Evolutionary conservation across 2,888 invertebrate genomes (phyloP).

Genomic region (Scaptodrosophila latifasciaeformis): DNA sequence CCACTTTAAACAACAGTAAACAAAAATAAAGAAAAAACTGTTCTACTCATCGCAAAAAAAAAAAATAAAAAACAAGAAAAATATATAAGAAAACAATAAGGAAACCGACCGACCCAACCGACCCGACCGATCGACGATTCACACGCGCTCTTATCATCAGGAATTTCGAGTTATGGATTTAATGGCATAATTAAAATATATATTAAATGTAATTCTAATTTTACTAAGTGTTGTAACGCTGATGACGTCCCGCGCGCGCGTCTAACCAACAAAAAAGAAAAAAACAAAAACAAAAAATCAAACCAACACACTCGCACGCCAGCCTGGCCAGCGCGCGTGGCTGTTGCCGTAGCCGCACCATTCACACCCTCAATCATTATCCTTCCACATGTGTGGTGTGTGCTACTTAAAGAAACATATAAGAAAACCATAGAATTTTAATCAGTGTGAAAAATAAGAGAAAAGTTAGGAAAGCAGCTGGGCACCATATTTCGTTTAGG

Average conservation of each 20-base stretch:
- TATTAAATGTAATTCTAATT: constrained; percentile 67
- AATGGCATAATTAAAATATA: constrained; percentile 41
- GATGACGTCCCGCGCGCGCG: constrained; percentile 62
- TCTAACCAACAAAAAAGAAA: too few relatives aligned
- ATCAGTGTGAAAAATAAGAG: constrained; percentile 9
- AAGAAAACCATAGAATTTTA: constrained; percentile 6
- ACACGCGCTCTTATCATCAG: constrained; percentile 57
- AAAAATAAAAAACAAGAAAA: constrained; percentile 37
- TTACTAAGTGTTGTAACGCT: constrained; percentile 67
- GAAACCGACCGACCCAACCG: constrained; percentile 45
- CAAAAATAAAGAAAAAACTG: constrained; percentile 38
- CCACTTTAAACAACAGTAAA: constrained; percentile 43
- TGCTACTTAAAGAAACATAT: neutral
- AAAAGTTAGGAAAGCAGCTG: constrained; percentile 4
- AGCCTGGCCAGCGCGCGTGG: constrained; percentile 39
- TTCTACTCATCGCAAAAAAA: constrained; percentile 56
- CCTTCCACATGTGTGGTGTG: constrained; percentile 11
- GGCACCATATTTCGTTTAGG: constrained; percentile 2
- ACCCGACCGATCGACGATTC: constrained; percentile 55
- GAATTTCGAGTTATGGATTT: constrained; percentile 57
- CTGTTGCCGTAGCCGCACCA: constrained; percentile 39
- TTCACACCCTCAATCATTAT: constrained; percentile 18
- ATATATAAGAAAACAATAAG: constrained; percentile 18
- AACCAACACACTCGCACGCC: too few relatives aligned
- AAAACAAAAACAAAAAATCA: too few relatives aligned